These are phyloP conservation scores for Nomada goodeniana DNA, from an alignment of 2,888 invertebrate species.

Conservation along the genomic window DNA sequence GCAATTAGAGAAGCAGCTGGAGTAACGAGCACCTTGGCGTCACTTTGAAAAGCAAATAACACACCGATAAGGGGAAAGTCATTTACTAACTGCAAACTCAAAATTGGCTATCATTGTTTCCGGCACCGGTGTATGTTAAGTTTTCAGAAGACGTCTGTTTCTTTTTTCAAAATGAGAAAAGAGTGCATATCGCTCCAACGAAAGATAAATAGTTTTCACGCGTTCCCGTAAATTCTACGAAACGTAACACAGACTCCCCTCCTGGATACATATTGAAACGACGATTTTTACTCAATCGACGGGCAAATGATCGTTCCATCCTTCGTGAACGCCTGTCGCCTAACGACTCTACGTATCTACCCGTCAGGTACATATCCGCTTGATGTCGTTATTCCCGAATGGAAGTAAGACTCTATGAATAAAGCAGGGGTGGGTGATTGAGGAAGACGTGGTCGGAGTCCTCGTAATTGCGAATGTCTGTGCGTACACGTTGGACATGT, in stretches of 20 bases:
- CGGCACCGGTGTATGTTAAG: too few species aligned
- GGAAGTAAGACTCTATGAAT: conserved; percentile 17
- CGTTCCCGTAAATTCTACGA: not conserved
- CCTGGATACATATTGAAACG: too few species aligned
- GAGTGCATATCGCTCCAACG: not conserved
- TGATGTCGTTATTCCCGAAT: conserved; percentile 41
- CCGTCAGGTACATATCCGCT: conserved; percentile 52
- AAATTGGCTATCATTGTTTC: too few species aligned
- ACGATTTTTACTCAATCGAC: conserved; percentile 24
- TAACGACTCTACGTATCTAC: conserved; percentile 52
- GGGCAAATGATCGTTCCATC: conserved; percentile 20
- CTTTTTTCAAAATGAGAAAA: not conserved
- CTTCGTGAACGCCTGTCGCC: conserved; percentile 32
- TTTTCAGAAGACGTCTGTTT: too few species aligned
- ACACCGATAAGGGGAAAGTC: too few species aligned
- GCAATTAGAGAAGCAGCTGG: too few species aligned
- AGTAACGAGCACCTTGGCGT: too few species aligned
- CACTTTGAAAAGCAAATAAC: too few species aligned
- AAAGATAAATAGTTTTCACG: conserved; percentile 12
- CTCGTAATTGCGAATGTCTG: conserved; percentile 40
- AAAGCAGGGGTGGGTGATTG: not conserved
- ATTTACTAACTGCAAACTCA: too few species aligned
- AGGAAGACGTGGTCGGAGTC: not conserved
- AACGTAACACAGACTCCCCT: not conserved
- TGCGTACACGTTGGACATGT: conserved; percentile 22